Percentiles rank a stretch among this genome's conserved stretches.
These are phyloP conservation scores for Volucella inanis DNA, from an alignment of 2,888 invertebrate species.

Conservation along the genomic window DNA sequence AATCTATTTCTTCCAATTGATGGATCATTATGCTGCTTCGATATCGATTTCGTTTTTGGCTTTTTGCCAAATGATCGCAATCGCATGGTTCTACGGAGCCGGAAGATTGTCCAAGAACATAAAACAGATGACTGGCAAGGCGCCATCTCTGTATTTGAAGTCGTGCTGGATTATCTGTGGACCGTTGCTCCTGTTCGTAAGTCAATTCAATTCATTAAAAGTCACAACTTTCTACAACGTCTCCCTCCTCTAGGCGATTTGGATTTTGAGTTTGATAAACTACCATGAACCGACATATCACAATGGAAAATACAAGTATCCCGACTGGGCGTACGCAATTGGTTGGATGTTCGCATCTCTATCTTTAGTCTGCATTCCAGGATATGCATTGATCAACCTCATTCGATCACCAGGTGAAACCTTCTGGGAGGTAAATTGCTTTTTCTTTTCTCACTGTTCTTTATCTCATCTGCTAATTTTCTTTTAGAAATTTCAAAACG, in stretches of 20 bases:
- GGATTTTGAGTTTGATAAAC: conserved; percentile 94
- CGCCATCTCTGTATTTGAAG: conserved; percentile 91
- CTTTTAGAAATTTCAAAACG: conserved; percentile 88
- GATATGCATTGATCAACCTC: conserved; percentile 89
- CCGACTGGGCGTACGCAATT: conserved; percentile 92
- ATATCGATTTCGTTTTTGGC: conserved; percentile 96
- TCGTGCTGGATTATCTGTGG: conserved; percentile 93
- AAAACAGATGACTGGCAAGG: conserved; percentile 93
- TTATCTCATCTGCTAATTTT: not conserved
- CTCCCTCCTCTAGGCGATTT: conserved; percentile 86
- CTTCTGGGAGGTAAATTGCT: conserved; percentile 86
- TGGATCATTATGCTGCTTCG: conserved; percentile 97
- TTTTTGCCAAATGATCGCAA: conserved; percentile 95
- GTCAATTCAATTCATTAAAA: conserved; percentile 61
- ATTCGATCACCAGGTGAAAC: conserved; percentile 88
- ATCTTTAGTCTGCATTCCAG: conserved; percentile 93
- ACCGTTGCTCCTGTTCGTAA: conserved; percentile 90
- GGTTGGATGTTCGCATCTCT: conserved; percentile 94
- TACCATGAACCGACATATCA: conserved; percentile 93
- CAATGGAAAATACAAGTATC: conserved; percentile 90
- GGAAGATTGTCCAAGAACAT: conserved; percentile 91
- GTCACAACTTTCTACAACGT: not conserved
- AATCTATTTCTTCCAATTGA: conserved; percentile 94
- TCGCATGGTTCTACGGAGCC: conserved; percentile 96
- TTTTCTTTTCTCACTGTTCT: not conserved